Evolutionary conservation across 2,888 invertebrate genomes (phyloP), one percentile per base, ranked within the genome.

Genomic region (Liposcelis brunnea): DNA sequence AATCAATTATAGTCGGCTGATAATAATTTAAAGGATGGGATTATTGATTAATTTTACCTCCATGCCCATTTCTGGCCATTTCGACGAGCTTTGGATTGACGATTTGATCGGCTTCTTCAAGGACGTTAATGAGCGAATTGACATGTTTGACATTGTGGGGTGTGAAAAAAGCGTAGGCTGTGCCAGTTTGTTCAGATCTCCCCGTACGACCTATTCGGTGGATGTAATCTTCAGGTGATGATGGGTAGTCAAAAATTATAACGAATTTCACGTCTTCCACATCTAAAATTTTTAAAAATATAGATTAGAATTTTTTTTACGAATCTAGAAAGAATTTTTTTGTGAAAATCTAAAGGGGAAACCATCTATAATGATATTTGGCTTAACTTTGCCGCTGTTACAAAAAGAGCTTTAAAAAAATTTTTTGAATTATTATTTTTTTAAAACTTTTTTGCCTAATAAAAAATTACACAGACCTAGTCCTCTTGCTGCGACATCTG

Each of bases 181-280:
- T 93, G 55, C 90, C 91, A 36, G 85, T 89, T 58, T 86, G 81
- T 59, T 83, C 82, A 16, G 85, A 83, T 46, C 94, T 78, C 40
- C 90, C 94, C 26, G 94, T 94, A 53, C 94, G 80, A 31, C 94
- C 94, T 61, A 94, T 94, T 51, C 94, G 80, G 62, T 90, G 89
- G 18, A 94, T 90, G 67, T 94, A 94, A 66, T 94, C 93, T 68
- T 94, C 93, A 2, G 90, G 89, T 65, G 87, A 89, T 61, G 86
- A 86, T 48, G 93, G 94, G 66, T 91, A 94, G 68, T 94, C 94
- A 72, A 84, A 90, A 75, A 94, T 94, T 71, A 94, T 90, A 58
- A 94, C 94, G 74, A 87, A 93, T 72, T 93, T 93, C 64, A 94
- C 91, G 70, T 94, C 93, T 64, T 91, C 90, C 65, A 94, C 93